phyloP scores from a whole-genome alignment of 2,888 invertebrate species.

The Pheosia tremula region DNA sequence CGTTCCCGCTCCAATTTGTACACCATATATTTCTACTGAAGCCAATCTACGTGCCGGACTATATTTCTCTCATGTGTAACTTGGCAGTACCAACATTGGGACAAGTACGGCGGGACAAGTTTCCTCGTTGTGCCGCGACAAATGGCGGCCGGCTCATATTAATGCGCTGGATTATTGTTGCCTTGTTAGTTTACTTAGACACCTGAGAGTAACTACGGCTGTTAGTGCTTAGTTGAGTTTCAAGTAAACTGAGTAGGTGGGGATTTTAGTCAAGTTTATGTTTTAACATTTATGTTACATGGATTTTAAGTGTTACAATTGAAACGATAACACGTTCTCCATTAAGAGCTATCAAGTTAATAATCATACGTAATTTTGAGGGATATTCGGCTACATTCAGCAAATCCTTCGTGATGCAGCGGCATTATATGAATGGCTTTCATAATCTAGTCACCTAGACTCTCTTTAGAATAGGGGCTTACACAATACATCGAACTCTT shows the following conservation, averaged over 20 bases:
- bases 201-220: neutral
- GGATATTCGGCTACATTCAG: no score
- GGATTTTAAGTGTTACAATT: no score
- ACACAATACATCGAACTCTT: no score
- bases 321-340: no score
- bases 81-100: conserved; percentile 9
- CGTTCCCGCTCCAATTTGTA: neutral
- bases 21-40: neutral
- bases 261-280: no score
- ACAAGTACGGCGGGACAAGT: conserved; percentile 27
- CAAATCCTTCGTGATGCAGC: no score
- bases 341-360: no score
- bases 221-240: neutral
- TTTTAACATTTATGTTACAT: no score
- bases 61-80: conserved; percentile 9
- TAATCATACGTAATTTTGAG: no score
- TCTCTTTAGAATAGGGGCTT: no score
- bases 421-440: no score
- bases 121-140: conserved; percentile 31
- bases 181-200: conserved; percentile 1
- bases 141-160: conserved; percentile 16
- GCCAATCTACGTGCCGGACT: neutral
- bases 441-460: no score
- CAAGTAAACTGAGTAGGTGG: neutral
- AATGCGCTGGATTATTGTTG: neutral